Evolutionary conservation across 1,140 invertebrate genomes (phyloP).

Genomic region (Diorhabda carinulata): DNA sequence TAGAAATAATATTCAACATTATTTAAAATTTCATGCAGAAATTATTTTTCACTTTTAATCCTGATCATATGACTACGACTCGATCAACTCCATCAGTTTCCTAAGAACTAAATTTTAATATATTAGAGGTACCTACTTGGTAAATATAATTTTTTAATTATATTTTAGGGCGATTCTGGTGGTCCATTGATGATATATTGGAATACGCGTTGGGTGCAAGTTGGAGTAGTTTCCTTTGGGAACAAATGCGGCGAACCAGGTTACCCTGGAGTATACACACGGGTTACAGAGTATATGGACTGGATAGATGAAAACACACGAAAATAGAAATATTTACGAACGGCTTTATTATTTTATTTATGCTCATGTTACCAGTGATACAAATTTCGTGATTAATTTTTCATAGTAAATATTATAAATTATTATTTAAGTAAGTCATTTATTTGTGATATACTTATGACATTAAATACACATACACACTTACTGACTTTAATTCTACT

Average conservation of each 20-base stretch:
- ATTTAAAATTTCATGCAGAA: too few relatives aligned
- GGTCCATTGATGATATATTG: conserved; percentile 79
- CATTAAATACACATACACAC: conserved; percentile 14
- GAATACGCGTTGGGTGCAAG: conserved; percentile 74
- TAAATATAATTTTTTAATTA: conserved; percentile 4
- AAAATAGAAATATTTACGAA: conserved; percentile 15
- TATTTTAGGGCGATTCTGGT: conserved; percentile 65
- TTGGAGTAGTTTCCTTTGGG: conserved; percentile 87
- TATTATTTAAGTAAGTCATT: conserved; percentile 8
- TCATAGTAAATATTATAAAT: conserved; percentile 5
- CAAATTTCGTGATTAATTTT: conserved; percentile 18
- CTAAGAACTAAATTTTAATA: too few relatives aligned
- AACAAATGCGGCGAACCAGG: conserved; percentile 87
- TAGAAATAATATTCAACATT: too few relatives aligned
- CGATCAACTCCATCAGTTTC: too few relatives aligned
- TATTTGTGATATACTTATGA: conserved; percentile 13
- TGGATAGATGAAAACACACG: conserved; percentile 56
- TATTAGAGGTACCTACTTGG: too few relatives aligned
- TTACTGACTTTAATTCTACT: background rate
- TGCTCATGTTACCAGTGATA: conserved; percentile 21
- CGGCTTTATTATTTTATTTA: conserved; percentile 13
- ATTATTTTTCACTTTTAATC: too few relatives aligned
- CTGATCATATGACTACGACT: too few relatives aligned
- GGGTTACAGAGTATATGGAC: conserved; percentile 59
- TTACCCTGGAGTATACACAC: conserved; percentile 76